phyloP scores from a whole-genome alignment of 1,140 invertebrate species.

The Metopolophium dirhodum region DNA sequence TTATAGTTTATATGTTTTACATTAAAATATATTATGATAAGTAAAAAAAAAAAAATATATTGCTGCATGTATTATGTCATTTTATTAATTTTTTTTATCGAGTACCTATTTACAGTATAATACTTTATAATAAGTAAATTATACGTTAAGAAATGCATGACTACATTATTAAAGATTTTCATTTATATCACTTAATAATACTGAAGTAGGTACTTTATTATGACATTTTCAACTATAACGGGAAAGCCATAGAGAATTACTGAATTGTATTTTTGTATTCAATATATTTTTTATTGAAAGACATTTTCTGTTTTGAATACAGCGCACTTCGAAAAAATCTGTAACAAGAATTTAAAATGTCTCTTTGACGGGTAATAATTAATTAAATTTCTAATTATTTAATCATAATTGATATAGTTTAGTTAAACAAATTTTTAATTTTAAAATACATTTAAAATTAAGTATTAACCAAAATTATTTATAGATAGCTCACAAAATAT shows the following conservation, averaged over 20 bases:
- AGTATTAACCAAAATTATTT: background rate
- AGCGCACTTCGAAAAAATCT: background rate
- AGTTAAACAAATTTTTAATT: background rate
- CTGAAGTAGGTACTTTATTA: background rate
- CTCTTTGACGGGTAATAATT: no score
- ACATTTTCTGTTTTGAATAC: background rate
- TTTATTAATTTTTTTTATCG: no score
- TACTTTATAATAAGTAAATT: background rate
- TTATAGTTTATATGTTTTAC: background rate
- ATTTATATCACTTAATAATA: conserved; percentile 3
- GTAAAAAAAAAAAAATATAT: background rate
- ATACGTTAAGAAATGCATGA: background rate
- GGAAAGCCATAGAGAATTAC: background rate
- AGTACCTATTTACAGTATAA: background rate
- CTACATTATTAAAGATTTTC: background rate
- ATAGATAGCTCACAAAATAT: no score
- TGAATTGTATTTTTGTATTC: background rate
- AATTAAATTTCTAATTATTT: no score
- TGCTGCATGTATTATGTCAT: no score
- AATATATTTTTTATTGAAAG: conserved; percentile 5
- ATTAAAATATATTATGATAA: background rate
- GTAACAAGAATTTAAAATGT: background rate
- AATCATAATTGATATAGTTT: background rate
- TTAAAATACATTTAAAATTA: background rate
- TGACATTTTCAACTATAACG: background rate